These are phyloP conservation scores for Illadopsis cleaveri DNA, from an alignment of 2,113 vertebrate genomes.

Conservation along the genomic window DNA sequence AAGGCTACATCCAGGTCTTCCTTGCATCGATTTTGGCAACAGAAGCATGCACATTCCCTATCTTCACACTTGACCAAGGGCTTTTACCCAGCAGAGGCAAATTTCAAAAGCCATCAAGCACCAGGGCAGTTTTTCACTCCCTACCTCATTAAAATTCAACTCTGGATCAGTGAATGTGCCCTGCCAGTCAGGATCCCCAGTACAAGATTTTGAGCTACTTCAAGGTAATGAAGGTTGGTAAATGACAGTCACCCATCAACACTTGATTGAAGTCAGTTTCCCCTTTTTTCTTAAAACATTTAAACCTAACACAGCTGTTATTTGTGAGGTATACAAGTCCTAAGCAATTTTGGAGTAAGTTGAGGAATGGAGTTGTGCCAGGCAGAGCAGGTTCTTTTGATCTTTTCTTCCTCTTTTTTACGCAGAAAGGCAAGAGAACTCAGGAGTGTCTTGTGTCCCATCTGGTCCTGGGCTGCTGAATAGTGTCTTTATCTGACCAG, in stretches of 20 bases:
- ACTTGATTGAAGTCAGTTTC: neutral
- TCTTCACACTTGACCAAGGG: neutral
- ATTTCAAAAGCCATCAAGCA: neutral
- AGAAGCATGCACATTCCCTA: neutral
- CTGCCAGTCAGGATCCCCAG: neutral
- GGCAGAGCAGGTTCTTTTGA: neutral
- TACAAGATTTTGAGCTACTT: neutral
- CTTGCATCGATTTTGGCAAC: rapidly evolving
- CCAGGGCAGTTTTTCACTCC: neutral
- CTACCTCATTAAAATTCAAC: neutral
- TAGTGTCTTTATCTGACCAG: neutral
- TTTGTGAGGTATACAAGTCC: neutral
- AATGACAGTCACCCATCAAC: neutral
- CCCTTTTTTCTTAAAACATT: neutral
- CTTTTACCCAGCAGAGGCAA: neutral
- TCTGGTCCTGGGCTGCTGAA: neutral
- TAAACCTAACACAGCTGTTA: neutral
- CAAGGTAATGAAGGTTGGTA: neutral
- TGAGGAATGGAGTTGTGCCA: neutral
- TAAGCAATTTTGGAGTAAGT: neutral
- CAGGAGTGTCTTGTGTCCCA: neutral
- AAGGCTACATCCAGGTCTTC: neutral
- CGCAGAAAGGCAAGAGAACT: neutral
- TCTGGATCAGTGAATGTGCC: neutral
- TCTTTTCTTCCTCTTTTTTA: neutral